phyloP scores from a whole-genome alignment of 2,113 vertebrate genomes.

The Opisthocomus hoazin region DNA sequence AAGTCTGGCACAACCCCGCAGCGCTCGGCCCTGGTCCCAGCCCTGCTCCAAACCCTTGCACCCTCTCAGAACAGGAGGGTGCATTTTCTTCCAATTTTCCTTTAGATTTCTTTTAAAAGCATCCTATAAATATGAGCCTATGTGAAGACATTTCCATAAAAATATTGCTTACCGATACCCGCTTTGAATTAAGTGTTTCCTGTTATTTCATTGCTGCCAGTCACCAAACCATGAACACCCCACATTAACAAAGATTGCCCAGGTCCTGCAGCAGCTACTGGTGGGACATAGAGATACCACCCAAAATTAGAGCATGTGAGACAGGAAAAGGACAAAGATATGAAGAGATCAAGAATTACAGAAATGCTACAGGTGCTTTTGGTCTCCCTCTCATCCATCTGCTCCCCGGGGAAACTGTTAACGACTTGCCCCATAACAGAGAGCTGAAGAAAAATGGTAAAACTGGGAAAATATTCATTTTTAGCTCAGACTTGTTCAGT shows the following conservation, averaged over 20 bases:
- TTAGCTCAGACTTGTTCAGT: background rate
- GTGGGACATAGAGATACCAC: background rate
- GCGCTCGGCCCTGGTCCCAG: fast-evolving
- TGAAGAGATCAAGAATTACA: background rate
- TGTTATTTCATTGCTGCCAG: background rate
- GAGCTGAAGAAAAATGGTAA: background rate
- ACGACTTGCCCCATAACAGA: background rate
- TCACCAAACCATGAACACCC: background rate
- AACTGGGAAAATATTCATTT: background rate
- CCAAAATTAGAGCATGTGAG: background rate
- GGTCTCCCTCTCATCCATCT: background rate
- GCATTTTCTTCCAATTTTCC: background rate
- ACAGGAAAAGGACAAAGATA: background rate
- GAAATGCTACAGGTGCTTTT: background rate
- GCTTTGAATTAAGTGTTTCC: background rate
- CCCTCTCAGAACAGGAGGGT: background rate
- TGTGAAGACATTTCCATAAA: background rate
- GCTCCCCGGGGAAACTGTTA: background rate
- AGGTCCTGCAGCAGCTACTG: background rate
- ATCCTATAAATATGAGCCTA: background rate
- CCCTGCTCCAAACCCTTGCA: background rate
- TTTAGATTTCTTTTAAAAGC: background rate
- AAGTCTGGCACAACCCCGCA: background rate
- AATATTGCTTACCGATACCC: background rate
- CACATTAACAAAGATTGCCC: background rate